A percentile compares a stretch with the other conserved stretches of the same genome.
Evolutionary conservation across 2,888 invertebrate genomes (phyloP).

Genomic region (Lochmaea crataegi): DNA sequence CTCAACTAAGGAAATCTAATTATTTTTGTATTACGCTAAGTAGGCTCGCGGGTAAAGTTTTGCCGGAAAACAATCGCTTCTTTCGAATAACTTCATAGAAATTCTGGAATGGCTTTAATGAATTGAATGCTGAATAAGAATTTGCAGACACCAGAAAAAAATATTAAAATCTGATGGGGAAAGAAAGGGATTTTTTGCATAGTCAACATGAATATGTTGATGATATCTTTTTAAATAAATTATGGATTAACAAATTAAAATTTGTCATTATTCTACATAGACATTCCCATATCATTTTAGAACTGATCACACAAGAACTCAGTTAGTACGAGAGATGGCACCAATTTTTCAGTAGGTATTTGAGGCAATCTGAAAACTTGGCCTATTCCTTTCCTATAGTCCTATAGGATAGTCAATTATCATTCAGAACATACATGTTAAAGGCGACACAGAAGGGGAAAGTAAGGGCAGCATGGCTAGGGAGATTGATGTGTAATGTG

Average conservation of each 20-base stretch:
- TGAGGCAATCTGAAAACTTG: no score
- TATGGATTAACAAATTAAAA: neutral
- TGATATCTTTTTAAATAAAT: neutral
- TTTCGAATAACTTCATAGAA: constrained; percentile 21
- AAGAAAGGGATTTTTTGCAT: neutral
- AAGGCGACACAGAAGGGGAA: no score
- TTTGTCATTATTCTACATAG: no score
- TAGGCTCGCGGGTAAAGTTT: constrained; percentile 49
- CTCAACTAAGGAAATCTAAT: constrained; percentile 48
- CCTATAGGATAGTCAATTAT: no score
- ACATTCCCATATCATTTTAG: no score
- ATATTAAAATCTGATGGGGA: constrained; percentile 3
- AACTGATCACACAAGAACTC: no score
- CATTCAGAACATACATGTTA: no score
- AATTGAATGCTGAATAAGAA: constrained; percentile 35
- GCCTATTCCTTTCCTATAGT: no score
- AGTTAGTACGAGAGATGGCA: no score
- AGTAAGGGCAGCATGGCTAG: no score
- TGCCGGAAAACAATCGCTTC: constrained; percentile 34
- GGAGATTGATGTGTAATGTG: no score
- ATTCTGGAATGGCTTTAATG: constrained; percentile 34
- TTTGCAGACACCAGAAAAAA: constrained; percentile 13
- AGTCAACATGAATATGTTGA: neutral
- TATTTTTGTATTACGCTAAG: constrained; percentile 52
- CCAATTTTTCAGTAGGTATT: no score